A percentile compares a stretch with the other conserved stretches of the same genome.
phyloP scores from a whole-genome alignment of 2,113 vertebrate species.

The Sphaerodactylus townsendi region DNA sequence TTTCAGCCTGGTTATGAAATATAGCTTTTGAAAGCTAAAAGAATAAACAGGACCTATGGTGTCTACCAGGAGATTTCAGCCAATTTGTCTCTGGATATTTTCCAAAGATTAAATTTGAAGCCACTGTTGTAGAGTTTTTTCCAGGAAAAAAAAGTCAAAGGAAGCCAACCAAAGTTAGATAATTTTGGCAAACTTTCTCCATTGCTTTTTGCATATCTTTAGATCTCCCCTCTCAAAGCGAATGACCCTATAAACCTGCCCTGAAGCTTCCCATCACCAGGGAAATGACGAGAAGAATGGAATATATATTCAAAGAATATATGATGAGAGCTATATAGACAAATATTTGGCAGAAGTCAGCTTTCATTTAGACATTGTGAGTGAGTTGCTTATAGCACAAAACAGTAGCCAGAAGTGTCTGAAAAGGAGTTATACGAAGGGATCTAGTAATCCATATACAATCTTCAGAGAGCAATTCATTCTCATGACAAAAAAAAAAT shows the following conservation, averaged over 20 bases:
- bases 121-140: too few species aligned
- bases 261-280: background rate
- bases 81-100: too few species aligned
- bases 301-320: background rate
- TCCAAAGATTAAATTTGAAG: background rate
- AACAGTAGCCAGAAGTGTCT: conserved; percentile 9
- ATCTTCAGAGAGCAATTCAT: background rate
- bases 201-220: background rate
- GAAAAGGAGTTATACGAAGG: conserved; percentile 19
- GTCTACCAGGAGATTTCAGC: too few species aligned
- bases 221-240: background rate
- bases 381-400: background rate
- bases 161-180: background rate
- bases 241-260: background rate
- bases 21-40: background rate
- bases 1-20: background rate
- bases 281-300: background rate
- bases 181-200: background rate
- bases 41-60: background rate
- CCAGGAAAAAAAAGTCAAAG: too few species aligned
- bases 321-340: background rate
- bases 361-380: background rate
- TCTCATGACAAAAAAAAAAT: too few species aligned
- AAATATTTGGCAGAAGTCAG: background rate
- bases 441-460: conserved; percentile 32